Base-by-base conservation (phyloP, 1,140 invertebrate genomes). In the Cataglyphis hispanica region DNA sequence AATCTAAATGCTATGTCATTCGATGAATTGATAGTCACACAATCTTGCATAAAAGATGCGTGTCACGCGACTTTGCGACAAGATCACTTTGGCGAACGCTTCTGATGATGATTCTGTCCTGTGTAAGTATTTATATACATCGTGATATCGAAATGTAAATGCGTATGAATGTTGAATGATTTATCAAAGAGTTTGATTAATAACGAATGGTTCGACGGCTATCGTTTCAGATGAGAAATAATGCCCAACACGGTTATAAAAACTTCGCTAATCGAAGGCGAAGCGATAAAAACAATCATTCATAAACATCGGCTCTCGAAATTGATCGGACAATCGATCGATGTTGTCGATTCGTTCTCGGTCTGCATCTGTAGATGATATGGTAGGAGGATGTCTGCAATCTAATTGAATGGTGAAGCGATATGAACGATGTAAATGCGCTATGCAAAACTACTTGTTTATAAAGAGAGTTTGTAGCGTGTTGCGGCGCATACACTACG, bases 381-480 rank as follows among this genome's bases (percentile, higher is more conserved):
- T 50, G 37, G 56, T 84, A 53, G 64, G 19, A 80, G 64, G 75
- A 81, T 67, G 63, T 80, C 75, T 46, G 53, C 63, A 60, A 58
- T 27, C 53, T 80, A 64, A 58, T 67, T 75, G 84, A 50, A 61
- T 85, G 75, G 40, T 80, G 22, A 69, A 50, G 40, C 63, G 64
- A 67, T 50, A 53, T 86, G n/a, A 31, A 58, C 50, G 63, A 78
- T 40, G 43, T 50, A 50, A 76, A 43, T 58, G 67, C 61, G 46
- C 53, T 77, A 43, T 74, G 72, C 61, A 78, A 86, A 78, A 81
- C 87, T 88, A 86, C 78, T 80, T 69, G 19, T 67, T 78, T 50
- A 37, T 67, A 80, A 80, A 83, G 50, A 53, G 50, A 34, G 31
- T 86, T 46, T 56, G 50, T 63, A 80, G 46, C 22, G 25, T 70